phyloP scores from a whole-genome alignment of 64 coral and sea anemone species.

The Dendrophyllia cribrosa region DNA sequence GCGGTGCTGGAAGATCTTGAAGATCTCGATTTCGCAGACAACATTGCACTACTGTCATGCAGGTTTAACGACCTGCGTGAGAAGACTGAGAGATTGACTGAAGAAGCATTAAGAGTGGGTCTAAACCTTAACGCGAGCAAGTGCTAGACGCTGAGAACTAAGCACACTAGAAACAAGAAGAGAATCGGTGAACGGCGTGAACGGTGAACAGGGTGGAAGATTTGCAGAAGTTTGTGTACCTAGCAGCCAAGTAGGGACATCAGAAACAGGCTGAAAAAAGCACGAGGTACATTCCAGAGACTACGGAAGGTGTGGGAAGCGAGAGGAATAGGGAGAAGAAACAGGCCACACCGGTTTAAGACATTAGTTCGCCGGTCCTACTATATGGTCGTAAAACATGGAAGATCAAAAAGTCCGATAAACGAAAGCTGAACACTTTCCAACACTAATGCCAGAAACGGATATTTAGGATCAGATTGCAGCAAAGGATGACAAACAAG shows the following conservation, averaged over 20 bases:
- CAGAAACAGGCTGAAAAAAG: not conserved
- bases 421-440: too few species aligned
- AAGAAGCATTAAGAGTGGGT: not conserved
- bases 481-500: too few species aligned
- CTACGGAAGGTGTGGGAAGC: slow-evolving; percentile 7
- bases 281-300: slow-evolving; percentile 6
- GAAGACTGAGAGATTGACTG: too few species aligned
- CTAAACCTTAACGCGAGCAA: slow-evolving; percentile 4
- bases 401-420: too few species aligned
- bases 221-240: slow-evolving; percentile 10
- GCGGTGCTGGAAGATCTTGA: too few species aligned
- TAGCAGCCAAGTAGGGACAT: slow-evolving; percentile 10
- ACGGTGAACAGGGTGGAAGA: slow-evolving; percentile 1
- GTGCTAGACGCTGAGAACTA: slow-evolving; percentile 2
- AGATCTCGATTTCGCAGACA: too few species aligned
- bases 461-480: too few species aligned
- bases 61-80: too few species aligned
- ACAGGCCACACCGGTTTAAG: slow-evolving; percentile 1
- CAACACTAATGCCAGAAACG: too few species aligned
- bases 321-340: slow-evolving; percentile 23
- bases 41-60: too few species aligned
- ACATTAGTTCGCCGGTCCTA: not conserved
- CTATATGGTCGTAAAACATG: too few species aligned
- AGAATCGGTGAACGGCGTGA: not conserved
- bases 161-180: not conserved